Percentiles rank a stretch among this genome's conserved stretches.
Conservation (phyloP, 2,113 vertebrate species). For the Panthera uncia region DNA sequence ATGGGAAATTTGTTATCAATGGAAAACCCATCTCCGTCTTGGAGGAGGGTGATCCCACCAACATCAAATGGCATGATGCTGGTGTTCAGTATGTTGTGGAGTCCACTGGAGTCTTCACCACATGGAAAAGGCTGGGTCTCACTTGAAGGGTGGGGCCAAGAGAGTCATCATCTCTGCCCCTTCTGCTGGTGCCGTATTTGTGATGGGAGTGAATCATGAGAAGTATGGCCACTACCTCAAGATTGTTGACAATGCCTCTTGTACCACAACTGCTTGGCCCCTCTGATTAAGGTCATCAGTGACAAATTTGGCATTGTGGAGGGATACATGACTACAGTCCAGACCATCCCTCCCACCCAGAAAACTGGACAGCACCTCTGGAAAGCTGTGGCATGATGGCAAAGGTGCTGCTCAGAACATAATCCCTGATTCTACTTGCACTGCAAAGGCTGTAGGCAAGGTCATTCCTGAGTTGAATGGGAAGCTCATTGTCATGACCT, state of each 20-base stretch:
- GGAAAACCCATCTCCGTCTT: background rate
- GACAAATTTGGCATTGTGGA: background rate
- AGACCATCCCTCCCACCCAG: background rate
- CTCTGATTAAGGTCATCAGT: background rate
- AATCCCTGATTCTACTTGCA: too few species aligned
- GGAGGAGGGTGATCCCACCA: background rate
- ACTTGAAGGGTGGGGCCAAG: background rate
- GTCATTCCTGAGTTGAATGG: too few species aligned
- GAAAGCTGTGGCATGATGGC: too few species aligned
- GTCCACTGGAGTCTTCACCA: background rate
- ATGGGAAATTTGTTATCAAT: background rate
- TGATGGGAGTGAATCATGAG: background rate
- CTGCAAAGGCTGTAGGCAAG: too few species aligned
- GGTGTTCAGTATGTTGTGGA: background rate
- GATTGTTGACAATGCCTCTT: background rate
- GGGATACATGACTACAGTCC: background rate
- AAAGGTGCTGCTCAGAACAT: too few species aligned
- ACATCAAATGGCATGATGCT: background rate
- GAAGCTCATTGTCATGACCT: too few species aligned
- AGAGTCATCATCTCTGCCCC: background rate
- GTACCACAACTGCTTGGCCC: background rate
- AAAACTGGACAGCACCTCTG: background rate
- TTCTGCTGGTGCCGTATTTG: background rate
- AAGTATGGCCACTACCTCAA: background rate
- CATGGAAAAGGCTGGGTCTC: background rate